Evolutionary conservation across 2,888 invertebrate genomes (phyloP), one percentile per base, ranked within the genome.

Genomic region (Tenthredo livida): DNA sequence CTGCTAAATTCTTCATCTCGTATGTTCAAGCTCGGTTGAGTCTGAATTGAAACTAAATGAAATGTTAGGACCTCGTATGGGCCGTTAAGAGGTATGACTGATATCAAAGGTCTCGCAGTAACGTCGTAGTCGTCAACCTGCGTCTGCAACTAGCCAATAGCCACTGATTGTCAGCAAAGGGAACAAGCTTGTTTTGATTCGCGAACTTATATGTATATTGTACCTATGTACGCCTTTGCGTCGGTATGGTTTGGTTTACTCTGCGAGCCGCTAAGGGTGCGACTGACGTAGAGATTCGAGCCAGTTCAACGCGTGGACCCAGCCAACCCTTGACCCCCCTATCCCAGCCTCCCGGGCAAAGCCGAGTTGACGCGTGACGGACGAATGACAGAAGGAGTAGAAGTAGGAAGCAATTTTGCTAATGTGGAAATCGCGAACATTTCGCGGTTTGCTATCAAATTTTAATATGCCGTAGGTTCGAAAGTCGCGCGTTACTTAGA

Each of bases 1-100:
- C 21, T 70, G 87, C 80, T 43, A 87, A 65, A 72, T 88, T 85
- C 85, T 84, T 89, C 91, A 90, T 91, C 29, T 67, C 86, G 65
- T 83, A 29, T 4, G n/a, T 43, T 40, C 65, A 61, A 37, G 2
- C 37, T 84, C 10, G 54, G 33, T 84, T 7, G 29, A 70, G 6
- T 70, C 4, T 70, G 25, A 50, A 47, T 47, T 17, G 4, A 50
- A 43, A 50, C 21, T 43, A 33, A 67, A 25, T 15, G n/a, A 84
- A 80, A n/a, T 50, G 3, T 67, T 33, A 25, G 33, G 73, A 37
- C 40, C 37, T 43, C 43, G 72, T 43, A n/a, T 43, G 21, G n/a
- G 10, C 21, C 43, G 43, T 70, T 37, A 10, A 43, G 40, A 10
- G 17, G 21, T 21, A 43, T 43, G 2, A 73, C 72, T 73, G 43